Base-by-base conservation (phyloP, 1,140 invertebrate species). In the Notospermus geniculatus region DNA sequence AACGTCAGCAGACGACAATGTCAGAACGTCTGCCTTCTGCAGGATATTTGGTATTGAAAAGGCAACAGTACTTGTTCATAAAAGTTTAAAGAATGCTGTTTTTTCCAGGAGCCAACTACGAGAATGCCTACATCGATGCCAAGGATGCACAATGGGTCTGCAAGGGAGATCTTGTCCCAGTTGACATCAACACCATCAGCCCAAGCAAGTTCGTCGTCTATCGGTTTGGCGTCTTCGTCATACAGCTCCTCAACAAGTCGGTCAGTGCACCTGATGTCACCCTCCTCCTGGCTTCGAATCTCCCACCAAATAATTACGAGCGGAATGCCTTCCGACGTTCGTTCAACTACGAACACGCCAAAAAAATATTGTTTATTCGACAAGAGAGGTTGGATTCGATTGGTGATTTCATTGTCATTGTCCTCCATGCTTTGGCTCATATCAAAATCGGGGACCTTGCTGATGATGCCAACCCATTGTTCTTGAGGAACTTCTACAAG, bases 141-240 rank as follows among this genome's bases (percentile, higher is more conserved):
- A 79, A 77, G 60, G 77, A 79, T 59, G 77, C 77, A 1, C 77
- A 79, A 62, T 79, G 75, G 75, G 58, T 66, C 17, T 78, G 73
- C 56, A 69, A 70, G 15, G 77, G 77, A 25, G 73, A 78, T 41
- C 66, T 79, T 29, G 59, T 59, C 22, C 75, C 75, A 11, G 69
- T 71, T 0, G 74, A 79, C 36, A 71, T 77, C 57, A 74, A 69
- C 54, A 60, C 62, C 43, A 75, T 79, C 57, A 68, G 64, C n/a
- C 67, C 77, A 29, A 70, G 69, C 57, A 74, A 79, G 62, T 77
- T 79, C 64, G 77, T 79, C 55, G 68, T 79, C 29, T 79, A 79
- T 45, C 64, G 74, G 17, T 78, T 75, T 43, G 76, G 76, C 54
- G 75, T 77, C 22, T 78, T 78, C 58, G 65, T 78, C 45, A 71